Percentiles rank a stretch among this genome's conserved stretches.
These are phyloP conservation scores for Gopherus flavomarginatus DNA, from an alignment of 2,113 vertebrate genomes.

Conservation along the genomic window DNA sequence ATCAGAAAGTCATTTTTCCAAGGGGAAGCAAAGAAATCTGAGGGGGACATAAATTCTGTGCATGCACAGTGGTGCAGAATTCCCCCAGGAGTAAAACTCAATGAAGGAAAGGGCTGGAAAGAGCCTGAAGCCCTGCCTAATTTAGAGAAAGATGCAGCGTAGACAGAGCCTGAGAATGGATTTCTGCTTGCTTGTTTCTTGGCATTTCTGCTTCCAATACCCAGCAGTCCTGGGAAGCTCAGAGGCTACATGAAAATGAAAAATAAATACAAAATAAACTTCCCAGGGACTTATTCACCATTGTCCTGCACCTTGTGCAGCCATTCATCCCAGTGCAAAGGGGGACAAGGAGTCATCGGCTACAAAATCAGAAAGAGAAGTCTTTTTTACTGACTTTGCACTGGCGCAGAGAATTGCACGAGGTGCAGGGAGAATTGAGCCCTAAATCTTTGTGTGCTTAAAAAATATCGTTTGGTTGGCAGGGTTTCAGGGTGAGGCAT, in stretches of 20 bases:
- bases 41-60: too few species aligned
- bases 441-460: not conserved
- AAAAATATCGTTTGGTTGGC: not conserved
- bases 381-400: not conserved
- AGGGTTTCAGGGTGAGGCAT: not conserved
- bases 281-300: not conserved
- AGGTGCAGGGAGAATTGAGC: not conserved
- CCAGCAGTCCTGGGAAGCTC: fast-evolving
- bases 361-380: not conserved
- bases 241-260: not conserved
- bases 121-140: not conserved
- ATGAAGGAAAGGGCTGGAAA: not conserved
- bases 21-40: too few species aligned
- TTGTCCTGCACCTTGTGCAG: not conserved
- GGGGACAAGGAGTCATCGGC: not conserved
- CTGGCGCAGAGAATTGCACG: not conserved
- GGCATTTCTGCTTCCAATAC: not conserved
- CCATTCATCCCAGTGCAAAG: not conserved
- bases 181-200: not conserved
- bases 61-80: too few species aligned
- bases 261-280: fast-evolving
- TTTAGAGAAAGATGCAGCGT: not conserved
- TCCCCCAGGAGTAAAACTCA: too few species aligned
- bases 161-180: not conserved
- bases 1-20: too few species aligned